Base-by-base conservation (phyloP, 2,888 invertebrate species). In the Dilophus febrilis region DNA sequence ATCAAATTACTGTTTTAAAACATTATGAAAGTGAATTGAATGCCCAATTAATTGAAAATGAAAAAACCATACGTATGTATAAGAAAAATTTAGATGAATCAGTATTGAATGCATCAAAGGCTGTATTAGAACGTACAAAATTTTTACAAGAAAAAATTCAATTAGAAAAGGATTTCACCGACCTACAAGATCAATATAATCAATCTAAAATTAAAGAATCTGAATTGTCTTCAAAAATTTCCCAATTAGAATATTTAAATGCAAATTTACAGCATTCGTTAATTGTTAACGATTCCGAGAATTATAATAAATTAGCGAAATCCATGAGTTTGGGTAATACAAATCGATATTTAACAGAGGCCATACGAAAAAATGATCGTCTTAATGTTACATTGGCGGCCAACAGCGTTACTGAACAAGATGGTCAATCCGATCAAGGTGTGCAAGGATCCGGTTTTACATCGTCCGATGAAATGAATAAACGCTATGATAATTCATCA, bases 41-140 rank as follows among this genome's bases (percentile, higher is more conserved):
- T 43, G 53, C 55, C 39, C 51, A 56, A 2, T 48, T 61, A 1
- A 49, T 58, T 4, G 56, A 59, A 14, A 56, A 51, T 28, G 62
- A 68, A 46, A 54, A 72, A 41, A 69, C 65, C 13, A 66, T 76
- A 41, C 66, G 72, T 14, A 58, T 64, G 0, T 55, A 81, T n/a
- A 66, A 72, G 40, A 71, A 72, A 42, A 75, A 78, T 40, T 65
- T 83, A 12, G 81, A 84, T 51, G 73, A 76, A 45, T 71, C 77
- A 1, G 76, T 76, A 0, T 64, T 83, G n/a, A 72, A 77, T 45
- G 77, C 77, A 16, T 83, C 84, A 1, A 77, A 80, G 53, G 72
- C 74, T 1, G 71, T 79, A 1, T 62, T 81, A 29, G 83, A 85
- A 50, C 72, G 82, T 49, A 77, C 79, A 1, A 74, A 78, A 47